These are phyloP conservation scores for Elanus axillaris DNA, from an alignment of 2,113 vertebrate genomes.

Conservation along the genomic window DNA sequence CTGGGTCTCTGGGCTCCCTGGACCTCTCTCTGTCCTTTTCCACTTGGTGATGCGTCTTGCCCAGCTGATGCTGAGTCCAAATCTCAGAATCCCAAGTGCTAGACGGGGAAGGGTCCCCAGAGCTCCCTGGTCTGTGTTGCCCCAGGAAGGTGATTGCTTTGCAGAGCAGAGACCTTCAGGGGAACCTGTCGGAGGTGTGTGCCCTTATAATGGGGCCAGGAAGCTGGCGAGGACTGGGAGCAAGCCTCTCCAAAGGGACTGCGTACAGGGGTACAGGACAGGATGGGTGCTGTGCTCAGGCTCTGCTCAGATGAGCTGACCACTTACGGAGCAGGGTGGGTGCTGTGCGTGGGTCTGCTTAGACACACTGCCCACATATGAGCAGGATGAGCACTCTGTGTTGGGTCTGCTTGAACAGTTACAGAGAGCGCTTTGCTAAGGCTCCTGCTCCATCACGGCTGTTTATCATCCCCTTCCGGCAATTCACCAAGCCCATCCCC, in stretches of 20 bases:
- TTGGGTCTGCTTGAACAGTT: rapidly evolving
- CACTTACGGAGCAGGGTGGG: not conserved
- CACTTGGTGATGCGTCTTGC: rapidly evolving
- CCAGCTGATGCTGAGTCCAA: not conserved
- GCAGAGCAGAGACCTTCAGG: not conserved
- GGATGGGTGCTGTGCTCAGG: not conserved
- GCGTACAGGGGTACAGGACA: not conserved
- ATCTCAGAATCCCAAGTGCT: not conserved
- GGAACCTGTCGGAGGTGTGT: not conserved
- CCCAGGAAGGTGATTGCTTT: rapidly evolving
- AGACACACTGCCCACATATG: rapidly evolving
- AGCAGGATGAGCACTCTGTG: not conserved
- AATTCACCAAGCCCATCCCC: not conserved
- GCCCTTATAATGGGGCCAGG: not conserved
- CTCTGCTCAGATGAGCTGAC: too few relatives aligned
- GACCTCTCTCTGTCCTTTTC: not conserved
- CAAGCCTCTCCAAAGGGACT: rapidly evolving
- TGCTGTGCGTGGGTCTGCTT: not conserved
- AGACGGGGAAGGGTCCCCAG: not conserved
- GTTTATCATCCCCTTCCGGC: not conserved
- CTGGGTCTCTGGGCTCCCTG: not conserved
- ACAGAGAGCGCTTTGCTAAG: too few relatives aligned
- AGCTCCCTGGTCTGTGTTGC: not conserved
- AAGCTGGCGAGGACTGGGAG: not conserved
- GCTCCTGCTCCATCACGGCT: not conserved